These are phyloP conservation scores for Ptilorrhoa leucosticta DNA, from an alignment of 2,113 vertebrate genomes.

Conservation along the genomic window DNA sequence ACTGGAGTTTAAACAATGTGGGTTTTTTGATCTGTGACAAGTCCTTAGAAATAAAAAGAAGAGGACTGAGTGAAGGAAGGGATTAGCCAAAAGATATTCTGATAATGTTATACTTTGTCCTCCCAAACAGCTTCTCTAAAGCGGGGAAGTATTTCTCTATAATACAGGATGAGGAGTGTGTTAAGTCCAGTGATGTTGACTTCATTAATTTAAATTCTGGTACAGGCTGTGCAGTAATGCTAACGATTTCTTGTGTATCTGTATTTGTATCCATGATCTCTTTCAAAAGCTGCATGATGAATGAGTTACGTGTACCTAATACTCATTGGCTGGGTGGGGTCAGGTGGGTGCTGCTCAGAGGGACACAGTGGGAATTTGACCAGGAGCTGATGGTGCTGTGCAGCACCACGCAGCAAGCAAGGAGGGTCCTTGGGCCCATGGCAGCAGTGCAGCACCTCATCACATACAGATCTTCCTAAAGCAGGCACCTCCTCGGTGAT, in stretches of 20 bases:
- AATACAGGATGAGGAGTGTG: not conserved
- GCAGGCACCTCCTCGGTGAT: not conserved
- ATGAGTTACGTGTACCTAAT: not conserved
- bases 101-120: not conserved
- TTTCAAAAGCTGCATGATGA: not conserved
- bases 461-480: fast-evolving
- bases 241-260: not conserved
- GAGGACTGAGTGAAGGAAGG: not conserved
- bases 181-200: not conserved
- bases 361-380: not conserved
- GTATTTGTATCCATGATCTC: not conserved
- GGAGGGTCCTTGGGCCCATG: not conserved
- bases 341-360: not conserved
- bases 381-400: not conserved
- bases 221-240: not conserved
- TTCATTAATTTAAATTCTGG: not conserved
- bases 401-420: not conserved
- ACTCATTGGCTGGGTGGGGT: not conserved
- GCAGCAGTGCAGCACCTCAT: not conserved
- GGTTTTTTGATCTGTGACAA: not conserved
- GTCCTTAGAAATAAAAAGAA: not conserved
- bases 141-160: fast-evolving
- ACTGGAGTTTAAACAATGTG: not conserved
- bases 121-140: not conserved
- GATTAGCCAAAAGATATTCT: not conserved